Percentiles rank a stretch among this genome's conserved stretches.
Conservation (phyloP, 2,797 vertebrate genomes). For the Coluber constrictor region DNA sequence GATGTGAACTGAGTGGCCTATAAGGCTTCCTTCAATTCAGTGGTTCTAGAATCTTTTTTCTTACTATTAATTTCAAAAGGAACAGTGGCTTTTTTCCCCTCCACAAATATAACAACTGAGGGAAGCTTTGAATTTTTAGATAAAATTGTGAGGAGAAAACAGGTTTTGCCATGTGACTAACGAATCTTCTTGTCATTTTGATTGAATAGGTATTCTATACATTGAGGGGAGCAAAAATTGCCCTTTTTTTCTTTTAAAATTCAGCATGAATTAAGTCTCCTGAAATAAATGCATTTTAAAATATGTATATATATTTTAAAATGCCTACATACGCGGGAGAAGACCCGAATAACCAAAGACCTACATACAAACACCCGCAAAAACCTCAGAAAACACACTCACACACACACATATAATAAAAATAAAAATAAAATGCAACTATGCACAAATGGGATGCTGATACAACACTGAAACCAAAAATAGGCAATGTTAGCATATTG, state of each 20-base stretch:
- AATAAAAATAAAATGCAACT: neutral
- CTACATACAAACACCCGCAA: too few relatives aligned
- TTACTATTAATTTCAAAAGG: neutral
- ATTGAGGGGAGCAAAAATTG: neutral
- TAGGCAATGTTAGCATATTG: neutral
- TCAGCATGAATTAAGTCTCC: neutral
- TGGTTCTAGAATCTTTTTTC: neutral
- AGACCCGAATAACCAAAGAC: too few relatives aligned
- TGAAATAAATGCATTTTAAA: neutral
- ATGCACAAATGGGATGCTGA: neutral
- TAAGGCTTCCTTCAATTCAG: neutral
- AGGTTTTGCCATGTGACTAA: neutral
- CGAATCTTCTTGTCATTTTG: neutral
- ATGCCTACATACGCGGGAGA: too few relatives aligned
- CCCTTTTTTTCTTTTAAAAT: neutral
- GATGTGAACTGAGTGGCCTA: neutral
- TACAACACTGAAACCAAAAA: neutral
- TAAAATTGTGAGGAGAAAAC: neutral
- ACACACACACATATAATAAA: too few relatives aligned
- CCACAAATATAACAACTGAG: too few relatives aligned
- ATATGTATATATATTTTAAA: too few relatives aligned
- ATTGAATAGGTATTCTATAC: neutral
- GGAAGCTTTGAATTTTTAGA: neutral
- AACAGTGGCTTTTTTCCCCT: neutral
- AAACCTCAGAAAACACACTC: too few relatives aligned